Base-by-base conservation (phyloP, 2,888 invertebrate genomes). In the Rhyacophila evoluta region DNA sequence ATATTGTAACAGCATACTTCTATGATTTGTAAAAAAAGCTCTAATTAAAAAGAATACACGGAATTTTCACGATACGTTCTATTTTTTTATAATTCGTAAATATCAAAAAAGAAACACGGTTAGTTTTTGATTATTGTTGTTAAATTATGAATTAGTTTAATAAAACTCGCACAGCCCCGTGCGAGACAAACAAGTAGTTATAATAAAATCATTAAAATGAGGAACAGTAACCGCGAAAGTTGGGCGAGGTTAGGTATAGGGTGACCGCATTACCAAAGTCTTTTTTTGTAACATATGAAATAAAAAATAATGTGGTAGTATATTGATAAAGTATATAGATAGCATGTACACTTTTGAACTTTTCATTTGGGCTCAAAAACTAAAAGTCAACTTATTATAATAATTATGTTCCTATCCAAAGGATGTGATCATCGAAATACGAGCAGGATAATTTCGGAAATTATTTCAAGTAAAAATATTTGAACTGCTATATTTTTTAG, bases 151-250 rank as follows among this genome's bases (percentile, higher is more conserved):
- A 55, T 55, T 19, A 55, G 19, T 8, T 38, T 2, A 19, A 55
- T 15, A 55, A 55, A 12, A 15, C 41, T 55, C 25, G 55, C 55
- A 25, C 55, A 55, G 55, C 55, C 55, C 55, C 55, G 25, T 19
- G 55, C 25, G 1, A 12, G 25, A 25, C 55, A 55, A 55, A 25
- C 55, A 19, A 55, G 55, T 25, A 19, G 55, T 55, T 25, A 19
- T 55, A 55, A 55, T 55, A 55, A 55, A 55, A 55, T 19, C 55
- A 55, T 55, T 55, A 55, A n/a, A n/a, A 25, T 25, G 55, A 55
- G 19, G 55, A 55, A 55, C 25, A 55, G 55, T 55, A 19, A 55
- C 55, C 55, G 55, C 55, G 55, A 55, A 55, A 55, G 55, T 55
- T 55, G 55, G 55, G 55, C 25, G 55, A 55, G 55, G 55, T 55